Conservation (phyloP, 2,888 invertebrate genomes). For the Apodemia zela region DNA sequence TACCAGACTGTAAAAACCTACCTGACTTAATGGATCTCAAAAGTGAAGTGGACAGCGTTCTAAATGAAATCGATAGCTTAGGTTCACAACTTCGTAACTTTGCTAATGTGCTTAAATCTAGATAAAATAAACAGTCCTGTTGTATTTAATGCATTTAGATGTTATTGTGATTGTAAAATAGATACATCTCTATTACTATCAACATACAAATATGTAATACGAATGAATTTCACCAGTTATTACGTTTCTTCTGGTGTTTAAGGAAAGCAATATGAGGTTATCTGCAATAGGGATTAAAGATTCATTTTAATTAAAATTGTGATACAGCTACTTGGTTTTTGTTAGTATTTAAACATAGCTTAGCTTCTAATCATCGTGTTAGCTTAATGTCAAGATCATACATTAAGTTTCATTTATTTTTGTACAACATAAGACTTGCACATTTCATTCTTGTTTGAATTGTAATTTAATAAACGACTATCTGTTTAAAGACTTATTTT, state of each 20-base stretch:
- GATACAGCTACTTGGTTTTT: slow-evolving; percentile 40
- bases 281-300: slow-evolving; percentile 38
- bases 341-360: slow-evolving; percentile 46
- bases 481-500: slow-evolving; percentile 52
- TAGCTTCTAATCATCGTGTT: slow-evolving; percentile 58
- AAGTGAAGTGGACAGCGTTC: slow-evolving; percentile 63
- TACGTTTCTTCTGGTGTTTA: slow-evolving; percentile 41
- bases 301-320: slow-evolving; percentile 74
- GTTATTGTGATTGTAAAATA: slow-evolving; percentile 67
- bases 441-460: slow-evolving; percentile 63
- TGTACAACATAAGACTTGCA: slow-evolving; percentile 69
- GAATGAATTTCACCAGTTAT: slow-evolving; percentile 48
- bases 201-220: slow-evolving; percentile 56
- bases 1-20: slow-evolving; percentile 87
- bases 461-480: slow-evolving; percentile 69
- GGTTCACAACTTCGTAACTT: slow-evolving; percentile 67
- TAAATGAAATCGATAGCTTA: slow-evolving; percentile 59
- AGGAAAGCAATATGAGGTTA: slow-evolving; percentile 18
- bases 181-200: slow-evolving; percentile 51
- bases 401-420: slow-evolving; percentile 71
- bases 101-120: slow-evolving; percentile 77
- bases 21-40: slow-evolving; percentile 85
- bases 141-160: slow-evolving; percentile 79
- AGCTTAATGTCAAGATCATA: slow-evolving; percentile 58
- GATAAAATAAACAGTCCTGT: slow-evolving; percentile 60